phyloP scores from a whole-genome alignment of 2,797 vertebrate genomes.

The Hozukius guyotensis region DNA sequence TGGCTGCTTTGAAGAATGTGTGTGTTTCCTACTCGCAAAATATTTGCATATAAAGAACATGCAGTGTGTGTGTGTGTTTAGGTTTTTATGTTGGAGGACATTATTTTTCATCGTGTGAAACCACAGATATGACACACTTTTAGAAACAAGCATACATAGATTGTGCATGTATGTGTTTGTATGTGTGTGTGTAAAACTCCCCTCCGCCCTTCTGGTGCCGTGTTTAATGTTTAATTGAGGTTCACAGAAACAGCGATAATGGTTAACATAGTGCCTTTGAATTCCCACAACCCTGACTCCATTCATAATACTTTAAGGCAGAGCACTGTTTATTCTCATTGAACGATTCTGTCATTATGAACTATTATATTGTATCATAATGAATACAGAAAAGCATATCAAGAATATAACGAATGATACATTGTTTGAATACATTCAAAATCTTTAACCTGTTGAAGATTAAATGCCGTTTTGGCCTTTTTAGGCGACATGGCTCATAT shows the following conservation, averaged over 20 bases:
- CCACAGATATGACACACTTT: background rate
- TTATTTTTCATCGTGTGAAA: background rate
- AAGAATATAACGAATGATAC: background rate
- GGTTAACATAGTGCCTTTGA: conserved; percentile 51
- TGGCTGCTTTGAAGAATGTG: conserved; percentile 9
- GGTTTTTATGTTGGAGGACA: background rate
- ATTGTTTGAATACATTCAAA: background rate
- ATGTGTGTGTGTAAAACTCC: conserved; percentile 5
- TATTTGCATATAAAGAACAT: background rate
- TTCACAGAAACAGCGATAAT: conserved; percentile 40
- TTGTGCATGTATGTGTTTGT: background rate
- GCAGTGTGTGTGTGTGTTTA: background rate
- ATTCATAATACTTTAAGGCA: conserved; percentile 21
- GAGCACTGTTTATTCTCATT: background rate
- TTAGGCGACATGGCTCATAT: background rate
- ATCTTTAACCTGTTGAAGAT: background rate
- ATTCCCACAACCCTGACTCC: conserved; percentile 15
- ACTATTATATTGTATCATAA: background rate
- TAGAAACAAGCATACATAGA: background rate
- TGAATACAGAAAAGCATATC: background rate
- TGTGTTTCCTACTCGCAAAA: background rate
- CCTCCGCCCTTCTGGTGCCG: background rate
- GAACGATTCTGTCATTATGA: background rate
- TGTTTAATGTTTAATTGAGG: conserved; percentile 70
- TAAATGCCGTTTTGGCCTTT: background rate